These are phyloP conservation scores for Brachylomia viminalis DNA, from an alignment of 2,888 invertebrate genomes.

Conservation along the genomic window DNA sequence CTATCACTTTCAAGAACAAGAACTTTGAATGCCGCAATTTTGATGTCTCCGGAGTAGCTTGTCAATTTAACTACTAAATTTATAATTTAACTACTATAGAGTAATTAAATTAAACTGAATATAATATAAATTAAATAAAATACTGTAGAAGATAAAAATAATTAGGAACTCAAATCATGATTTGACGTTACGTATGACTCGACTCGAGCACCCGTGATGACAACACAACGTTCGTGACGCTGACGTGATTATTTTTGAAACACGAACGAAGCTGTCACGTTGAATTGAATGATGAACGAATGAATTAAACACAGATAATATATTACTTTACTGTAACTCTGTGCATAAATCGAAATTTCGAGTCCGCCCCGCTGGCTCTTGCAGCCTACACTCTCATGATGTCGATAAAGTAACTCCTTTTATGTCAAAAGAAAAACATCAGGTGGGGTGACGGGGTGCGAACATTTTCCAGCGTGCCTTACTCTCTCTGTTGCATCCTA, in stretches of 20 bases:
- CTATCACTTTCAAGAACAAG: conserved; percentile 72
- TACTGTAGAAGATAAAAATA: conserved; percentile 48
- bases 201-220: conserved; percentile 58
- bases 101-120: conserved; percentile 48
- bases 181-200: conserved; percentile 54
- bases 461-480: no score
- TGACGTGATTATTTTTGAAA: conserved; percentile 69
- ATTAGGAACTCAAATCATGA: conserved; percentile 64
- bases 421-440: no score
- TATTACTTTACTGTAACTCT: no score
- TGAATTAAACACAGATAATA: conserved; percentile 13
- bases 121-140: conserved; percentile 54
- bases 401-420: no score
- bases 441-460: no score
- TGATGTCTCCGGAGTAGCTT: conserved; percentile 30
- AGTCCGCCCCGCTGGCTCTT: background rate
- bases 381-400: background rate
- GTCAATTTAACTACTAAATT: conserved; percentile 27
- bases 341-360: background rate
- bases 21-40: conserved; percentile 63
- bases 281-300: conserved; percentile 23
- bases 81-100: conserved; percentile 29
- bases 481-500: no score
- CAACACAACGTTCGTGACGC: conserved; percentile 71
- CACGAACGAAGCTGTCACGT: conserved; percentile 14